phyloP scores from a whole-genome alignment of 2,113 vertebrate genomes.

The Cyphomyrus plagiostoma region DNA sequence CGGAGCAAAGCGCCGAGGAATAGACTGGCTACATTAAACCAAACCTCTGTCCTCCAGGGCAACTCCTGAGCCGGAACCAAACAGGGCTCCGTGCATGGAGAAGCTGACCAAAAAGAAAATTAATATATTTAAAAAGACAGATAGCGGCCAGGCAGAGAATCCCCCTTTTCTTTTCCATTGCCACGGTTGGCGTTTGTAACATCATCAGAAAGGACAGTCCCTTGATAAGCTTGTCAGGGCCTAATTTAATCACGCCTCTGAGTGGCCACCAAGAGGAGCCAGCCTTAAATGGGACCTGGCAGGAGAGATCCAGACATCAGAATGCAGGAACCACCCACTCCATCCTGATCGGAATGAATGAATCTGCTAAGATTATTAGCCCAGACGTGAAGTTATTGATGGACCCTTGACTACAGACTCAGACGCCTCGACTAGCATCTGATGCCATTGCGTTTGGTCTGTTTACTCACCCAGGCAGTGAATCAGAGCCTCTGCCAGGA shows the following conservation, averaged over 20 bases:
- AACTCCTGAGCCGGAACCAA: background rate
- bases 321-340: background rate
- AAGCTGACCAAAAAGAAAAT: background rate
- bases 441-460: background rate
- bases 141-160: background rate
- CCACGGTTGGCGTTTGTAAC: background rate
- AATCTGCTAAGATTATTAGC: background rate
- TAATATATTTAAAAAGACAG: background rate
- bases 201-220: constrained; percentile 17
- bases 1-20: background rate
- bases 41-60: background rate
- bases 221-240: constrained; percentile 17
- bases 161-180: background rate
- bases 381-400: background rate
- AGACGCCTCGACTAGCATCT: background rate
- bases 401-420: background rate
- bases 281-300: constrained; percentile 13
- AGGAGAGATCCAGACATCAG: background rate
- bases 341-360: background rate
- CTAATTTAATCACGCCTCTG: constrained; percentile 7
- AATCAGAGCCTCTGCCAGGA: background rate
- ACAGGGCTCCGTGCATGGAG: background rate
- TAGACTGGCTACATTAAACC: background rate
- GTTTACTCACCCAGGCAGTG: background rate
- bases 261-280: background rate